Evolutionary conservation across 2,797 vertebrate genomes (phyloP).

Genomic region (Ciconia nigra): DNA sequence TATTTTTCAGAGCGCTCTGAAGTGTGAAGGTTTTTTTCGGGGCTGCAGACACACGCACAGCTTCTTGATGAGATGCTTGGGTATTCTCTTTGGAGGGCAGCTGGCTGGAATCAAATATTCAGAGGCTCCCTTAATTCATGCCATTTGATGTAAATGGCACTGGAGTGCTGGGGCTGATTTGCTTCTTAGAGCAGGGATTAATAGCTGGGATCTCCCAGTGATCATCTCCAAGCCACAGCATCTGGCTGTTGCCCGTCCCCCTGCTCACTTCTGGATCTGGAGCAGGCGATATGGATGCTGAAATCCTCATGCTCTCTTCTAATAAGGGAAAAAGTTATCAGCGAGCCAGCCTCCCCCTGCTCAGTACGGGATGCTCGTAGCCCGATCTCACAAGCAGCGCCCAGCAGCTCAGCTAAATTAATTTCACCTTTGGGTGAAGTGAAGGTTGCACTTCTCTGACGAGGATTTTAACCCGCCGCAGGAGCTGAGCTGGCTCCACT

Average conservation of each 20-base stretch:
- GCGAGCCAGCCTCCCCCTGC: background rate
- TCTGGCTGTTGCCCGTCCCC: background rate
- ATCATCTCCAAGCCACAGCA: background rate
- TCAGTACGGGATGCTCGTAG: background rate
- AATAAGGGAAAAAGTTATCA: background rate
- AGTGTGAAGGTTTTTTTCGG: constrained; percentile 35
- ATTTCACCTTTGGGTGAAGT: background rate
- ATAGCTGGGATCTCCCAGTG: background rate
- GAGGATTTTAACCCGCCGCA: background rate
- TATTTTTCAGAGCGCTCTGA: constrained; percentile 41
- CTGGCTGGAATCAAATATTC: background rate
- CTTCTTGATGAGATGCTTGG: constrained; percentile 9
- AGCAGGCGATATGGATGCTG: background rate
- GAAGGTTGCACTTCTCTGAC: background rate
- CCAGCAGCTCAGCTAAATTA: background rate
- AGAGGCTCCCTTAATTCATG: background rate
- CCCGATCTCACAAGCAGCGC: background rate
- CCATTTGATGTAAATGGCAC: background rate
- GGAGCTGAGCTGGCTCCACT: background rate
- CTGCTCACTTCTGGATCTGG: background rate
- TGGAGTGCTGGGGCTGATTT: background rate
- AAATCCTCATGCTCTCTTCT: background rate
- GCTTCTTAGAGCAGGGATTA: background rate
- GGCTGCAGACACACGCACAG: background rate
- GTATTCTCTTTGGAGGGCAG: background rate